Conservation (phyloP, 2,888 invertebrate genomes). For the Andrena minutula region DNA sequence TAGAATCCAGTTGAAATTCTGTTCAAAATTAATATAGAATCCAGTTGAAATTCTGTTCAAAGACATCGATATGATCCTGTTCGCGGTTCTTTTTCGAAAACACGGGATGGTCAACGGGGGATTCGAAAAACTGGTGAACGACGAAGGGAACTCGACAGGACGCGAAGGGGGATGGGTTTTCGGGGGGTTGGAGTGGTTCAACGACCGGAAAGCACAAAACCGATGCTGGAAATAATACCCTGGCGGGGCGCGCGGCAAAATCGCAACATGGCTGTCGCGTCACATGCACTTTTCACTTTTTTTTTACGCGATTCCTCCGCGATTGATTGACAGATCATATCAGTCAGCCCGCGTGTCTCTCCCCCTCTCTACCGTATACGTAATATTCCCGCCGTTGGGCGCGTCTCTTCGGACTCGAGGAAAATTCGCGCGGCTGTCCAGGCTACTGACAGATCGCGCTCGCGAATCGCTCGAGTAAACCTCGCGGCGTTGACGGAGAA, state of each 20-base stretch:
- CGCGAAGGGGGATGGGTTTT: slow-evolving; percentile 31
- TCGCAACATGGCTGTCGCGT: slow-evolving; percentile 75
- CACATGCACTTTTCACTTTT: slow-evolving; percentile 71
- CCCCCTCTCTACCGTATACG: slow-evolving; percentile 43
- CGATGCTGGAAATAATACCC: slow-evolving; percentile 74
- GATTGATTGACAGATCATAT: slow-evolving; percentile 74
- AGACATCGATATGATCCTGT: not conserved
- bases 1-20: too few species aligned
- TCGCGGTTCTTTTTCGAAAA: slow-evolving; percentile 6
- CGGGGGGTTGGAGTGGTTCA: slow-evolving; percentile 63
- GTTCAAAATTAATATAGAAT: too few species aligned
- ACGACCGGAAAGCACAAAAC: slow-evolving; percentile 74
- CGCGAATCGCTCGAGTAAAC: slow-evolving; percentile 32
- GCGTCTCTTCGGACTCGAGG: slow-evolving; percentile 25
- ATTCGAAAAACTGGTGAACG: slow-evolving; percentile 59
- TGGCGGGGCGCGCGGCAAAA: slow-evolving; percentile 63
- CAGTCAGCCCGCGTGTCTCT: slow-evolving; percentile 56
- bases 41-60: not conserved
- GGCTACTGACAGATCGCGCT: slow-evolving; percentile 49
- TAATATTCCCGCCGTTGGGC: slow-evolving; percentile 54
- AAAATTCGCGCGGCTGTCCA: slow-evolving; percentile 48
- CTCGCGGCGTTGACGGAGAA: not conserved
- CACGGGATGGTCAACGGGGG: slow-evolving; percentile 10
- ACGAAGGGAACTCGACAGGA: slow-evolving; percentile 24
- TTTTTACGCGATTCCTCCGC: slow-evolving; percentile 66